Percentiles rank a stretch among this genome's conserved stretches.
These are phyloP conservation scores for Meloidogyne chitwoodi DNA, from an alignment of 1,140 invertebrate genomes.

Conservation along the genomic window DNA sequence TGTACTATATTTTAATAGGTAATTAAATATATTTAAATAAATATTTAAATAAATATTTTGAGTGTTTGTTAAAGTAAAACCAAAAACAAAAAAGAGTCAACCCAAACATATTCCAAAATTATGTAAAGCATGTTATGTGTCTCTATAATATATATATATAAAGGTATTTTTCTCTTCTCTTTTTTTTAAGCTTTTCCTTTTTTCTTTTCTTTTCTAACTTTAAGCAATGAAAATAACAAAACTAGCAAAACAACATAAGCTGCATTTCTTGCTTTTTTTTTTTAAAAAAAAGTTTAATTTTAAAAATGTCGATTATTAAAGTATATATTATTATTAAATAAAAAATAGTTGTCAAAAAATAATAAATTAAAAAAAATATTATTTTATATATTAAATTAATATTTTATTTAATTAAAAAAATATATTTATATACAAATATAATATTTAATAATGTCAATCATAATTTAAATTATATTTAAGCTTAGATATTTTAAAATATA, in stretches of 20 bases:
- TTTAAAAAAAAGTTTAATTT: neutral
- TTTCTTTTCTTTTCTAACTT: neutral
- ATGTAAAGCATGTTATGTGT: neutral
- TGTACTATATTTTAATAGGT: too few relatives aligned
- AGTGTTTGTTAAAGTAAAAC: neutral
- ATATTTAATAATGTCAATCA: too few relatives aligned
- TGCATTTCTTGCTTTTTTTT: neutral
- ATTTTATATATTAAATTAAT: too few relatives aligned
- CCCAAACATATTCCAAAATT: neutral
- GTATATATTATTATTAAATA: neutral
- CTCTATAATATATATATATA: neutral
- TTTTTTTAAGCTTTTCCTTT: neutral
- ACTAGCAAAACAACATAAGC: neutral
- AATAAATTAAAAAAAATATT: too few relatives aligned
- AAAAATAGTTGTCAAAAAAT: neutral
- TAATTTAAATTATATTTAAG: too few relatives aligned
- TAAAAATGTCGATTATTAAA: neutral
- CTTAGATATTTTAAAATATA: too few relatives aligned
- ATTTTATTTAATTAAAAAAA: too few relatives aligned
- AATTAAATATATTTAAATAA: too few relatives aligned
- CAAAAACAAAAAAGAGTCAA: neutral
- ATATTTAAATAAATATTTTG: too few relatives aligned
- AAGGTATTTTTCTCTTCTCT: neutral
- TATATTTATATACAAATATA: too few relatives aligned
- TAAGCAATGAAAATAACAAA: neutral